Evolutionary conservation across 2,113 vertebrate genomes (phyloP).

Genomic region (Desmodus rotundus): DNA sequence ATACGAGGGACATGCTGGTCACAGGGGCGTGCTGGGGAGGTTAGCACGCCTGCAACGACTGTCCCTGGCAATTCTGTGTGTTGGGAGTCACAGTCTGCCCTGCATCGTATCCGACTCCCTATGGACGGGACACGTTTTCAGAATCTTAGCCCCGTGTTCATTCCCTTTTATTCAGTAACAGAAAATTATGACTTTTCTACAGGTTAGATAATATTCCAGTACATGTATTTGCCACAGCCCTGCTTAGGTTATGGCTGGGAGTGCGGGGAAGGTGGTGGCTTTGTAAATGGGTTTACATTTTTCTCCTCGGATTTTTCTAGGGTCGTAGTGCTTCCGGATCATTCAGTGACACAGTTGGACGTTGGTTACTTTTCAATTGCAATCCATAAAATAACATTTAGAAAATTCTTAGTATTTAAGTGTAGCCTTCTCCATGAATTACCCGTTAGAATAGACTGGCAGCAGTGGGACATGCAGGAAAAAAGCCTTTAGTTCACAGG

Average conservation of each 20-base stretch:
- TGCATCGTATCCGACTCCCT: neutral
- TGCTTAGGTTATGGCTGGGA: neutral
- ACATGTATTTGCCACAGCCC: neutral
- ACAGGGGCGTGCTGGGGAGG: fast-evolving
- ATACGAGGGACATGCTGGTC: neutral
- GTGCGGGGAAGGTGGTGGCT: neutral
- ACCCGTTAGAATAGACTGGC: constrained; percentile 53
- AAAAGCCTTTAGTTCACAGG: constrained; percentile 40
- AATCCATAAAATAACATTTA: constrained; percentile 52
- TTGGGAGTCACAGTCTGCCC: neutral
- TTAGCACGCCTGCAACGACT: too few relatives aligned
- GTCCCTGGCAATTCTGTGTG: neutral
- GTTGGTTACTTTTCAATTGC: constrained; percentile 45
- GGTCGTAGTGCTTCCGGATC: constrained; percentile 46
- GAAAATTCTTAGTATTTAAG: constrained; percentile 59
- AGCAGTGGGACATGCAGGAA: neutral
- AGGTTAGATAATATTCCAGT: neutral
- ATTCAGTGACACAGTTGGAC: constrained; percentile 37
- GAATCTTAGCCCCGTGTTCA: neutral
- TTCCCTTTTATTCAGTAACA: constrained; percentile 15
- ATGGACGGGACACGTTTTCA: neutral
- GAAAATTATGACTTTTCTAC: neutral
- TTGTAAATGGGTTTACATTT: constrained; percentile 67
- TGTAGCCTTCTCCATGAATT: constrained; percentile 46
- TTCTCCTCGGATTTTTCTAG: constrained; percentile 57